Conservation (phyloP, 2,113 vertebrate genomes). For the Microtus oregoni region DNA sequence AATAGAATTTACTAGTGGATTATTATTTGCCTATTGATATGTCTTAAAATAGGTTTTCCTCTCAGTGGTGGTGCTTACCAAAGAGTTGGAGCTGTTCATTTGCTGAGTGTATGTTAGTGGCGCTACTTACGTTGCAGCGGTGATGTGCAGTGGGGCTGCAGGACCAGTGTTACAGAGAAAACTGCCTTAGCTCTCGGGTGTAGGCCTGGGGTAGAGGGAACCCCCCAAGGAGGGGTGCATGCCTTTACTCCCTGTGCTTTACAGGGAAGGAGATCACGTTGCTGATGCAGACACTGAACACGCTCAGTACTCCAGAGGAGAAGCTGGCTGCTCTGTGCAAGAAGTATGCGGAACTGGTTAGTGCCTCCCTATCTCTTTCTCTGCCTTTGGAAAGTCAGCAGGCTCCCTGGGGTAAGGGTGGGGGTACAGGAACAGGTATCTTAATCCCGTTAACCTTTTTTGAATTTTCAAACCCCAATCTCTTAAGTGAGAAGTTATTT, state of each 20-base stretch:
- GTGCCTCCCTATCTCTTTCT: slow-evolving; percentile 43
- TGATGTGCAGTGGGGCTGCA: background rate
- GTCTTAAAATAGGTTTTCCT: background rate
- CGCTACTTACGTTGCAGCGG: background rate
- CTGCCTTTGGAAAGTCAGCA: slow-evolving; percentile 11
- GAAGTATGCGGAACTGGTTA: slow-evolving; percentile 99
- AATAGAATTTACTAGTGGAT: background rate
- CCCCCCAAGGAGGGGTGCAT: background rate
- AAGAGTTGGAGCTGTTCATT: background rate
- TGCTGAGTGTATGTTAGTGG: background rate
- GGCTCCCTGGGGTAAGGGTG: background rate
- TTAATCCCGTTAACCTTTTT: slow-evolving; percentile 3
- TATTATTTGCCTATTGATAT: background rate
- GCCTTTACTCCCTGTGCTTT: background rate
- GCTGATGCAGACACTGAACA: slow-evolving; percentile 99
- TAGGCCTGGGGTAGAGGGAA: background rate
- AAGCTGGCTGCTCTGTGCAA: slow-evolving; percentile 96
- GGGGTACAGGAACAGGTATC: background rate
- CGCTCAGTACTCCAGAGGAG: slow-evolving; percentile 97
- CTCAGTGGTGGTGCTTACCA: background rate
- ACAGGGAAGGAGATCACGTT: slow-evolving; percentile 98
- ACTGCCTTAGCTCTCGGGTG: fast-evolving
- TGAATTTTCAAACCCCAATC: background rate
- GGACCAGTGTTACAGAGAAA: background rate
- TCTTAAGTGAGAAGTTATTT: background rate